These are phyloP conservation scores for Tenthredo scrophulariae DNA, from an alignment of 2,888 invertebrate genomes.

Conservation along the genomic window DNA sequence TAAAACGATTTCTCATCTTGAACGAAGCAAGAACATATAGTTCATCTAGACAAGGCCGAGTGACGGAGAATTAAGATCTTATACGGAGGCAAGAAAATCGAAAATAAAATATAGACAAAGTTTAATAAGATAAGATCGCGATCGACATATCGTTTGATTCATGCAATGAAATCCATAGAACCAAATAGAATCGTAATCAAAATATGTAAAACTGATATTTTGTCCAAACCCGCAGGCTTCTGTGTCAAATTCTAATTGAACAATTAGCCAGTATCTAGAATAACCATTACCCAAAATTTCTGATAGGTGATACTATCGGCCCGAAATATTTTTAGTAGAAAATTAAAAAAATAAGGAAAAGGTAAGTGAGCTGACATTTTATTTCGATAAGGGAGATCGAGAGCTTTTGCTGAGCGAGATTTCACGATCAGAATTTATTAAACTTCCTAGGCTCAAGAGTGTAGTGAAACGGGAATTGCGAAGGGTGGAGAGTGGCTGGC, in stretches of 20 bases:
- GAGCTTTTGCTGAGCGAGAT: constrained; percentile 25
- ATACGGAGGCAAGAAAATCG: background rate
- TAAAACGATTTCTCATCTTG: constrained; percentile 28
- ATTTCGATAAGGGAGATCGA: constrained; percentile 37
- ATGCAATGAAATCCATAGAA: background rate
- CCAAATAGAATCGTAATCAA: background rate
- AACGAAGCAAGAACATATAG: background rate
- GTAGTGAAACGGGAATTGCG: constrained; percentile 28
- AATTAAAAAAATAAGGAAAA: background rate
- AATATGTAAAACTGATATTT: background rate
- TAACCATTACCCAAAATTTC: background rate
- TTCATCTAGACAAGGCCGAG: background rate
- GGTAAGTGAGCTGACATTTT: constrained; percentile 13
- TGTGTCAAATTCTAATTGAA: background rate
- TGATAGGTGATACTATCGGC: background rate
- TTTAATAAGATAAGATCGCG: background rate
- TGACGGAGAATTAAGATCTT: background rate
- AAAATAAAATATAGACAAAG: background rate
- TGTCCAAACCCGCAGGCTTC: background rate
- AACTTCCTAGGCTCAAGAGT: constrained; percentile 24
- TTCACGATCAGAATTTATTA: constrained; percentile 38
- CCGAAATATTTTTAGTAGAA: background rate
- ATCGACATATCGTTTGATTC: background rate
- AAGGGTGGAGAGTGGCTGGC: constrained; percentile 24
- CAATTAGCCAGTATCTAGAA: background rate